Evolutionary conservation across 1,140 invertebrate species (phyloP), one percentile per base, ranked within the genome.

Genomic region (Lethocerus indicus): DNA sequence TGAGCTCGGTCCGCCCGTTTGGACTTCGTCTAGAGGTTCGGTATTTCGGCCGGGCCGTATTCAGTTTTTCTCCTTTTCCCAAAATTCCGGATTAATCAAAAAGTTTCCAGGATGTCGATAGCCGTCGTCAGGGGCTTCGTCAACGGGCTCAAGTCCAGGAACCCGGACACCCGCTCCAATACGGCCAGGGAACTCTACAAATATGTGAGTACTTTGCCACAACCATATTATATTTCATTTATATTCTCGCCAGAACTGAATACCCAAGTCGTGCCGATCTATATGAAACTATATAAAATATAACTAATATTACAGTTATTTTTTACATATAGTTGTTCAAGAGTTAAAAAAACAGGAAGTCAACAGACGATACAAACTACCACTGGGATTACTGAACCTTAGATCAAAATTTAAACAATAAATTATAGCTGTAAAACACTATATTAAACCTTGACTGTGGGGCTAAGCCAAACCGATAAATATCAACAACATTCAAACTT

Each of bases 181-280:
- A 81, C 89, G 14, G 87, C 88, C 1, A 76, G 81, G 45, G 88
- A 95, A 47, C 69, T 97, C 1, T 83, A 86, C 59, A 76, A 85
- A 43, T 95, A 88, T 69, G 87, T 94, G 53, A 67, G 57, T 60
- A 43, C 14, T 35, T 2, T 42, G 18, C 20, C n/a, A 36, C 3
- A 36, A 36, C 20, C 2, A 36, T 16, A 36, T 36, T 16, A 36
- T 42, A 16, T 42, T 3, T 42, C 3, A 42, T 18, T 42, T 42
- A 42, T 14, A 14, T 42, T 42, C 40, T 42, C 2, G 14, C 24
- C 24, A 16, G 3, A 24, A 13, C 12, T 16, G 21, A 18, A 16
- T 2, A 16, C 14, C 18, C 24, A 42, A 18, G 14, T 42, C 24
- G 4, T 42, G 20, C 20, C n/a, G 2, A 7, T 42, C 21, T 42